Conservation (phyloP, 30 jellyfish, hydroid and myxozoan genomes). For the Pseudorhiza aurosa region DNA sequence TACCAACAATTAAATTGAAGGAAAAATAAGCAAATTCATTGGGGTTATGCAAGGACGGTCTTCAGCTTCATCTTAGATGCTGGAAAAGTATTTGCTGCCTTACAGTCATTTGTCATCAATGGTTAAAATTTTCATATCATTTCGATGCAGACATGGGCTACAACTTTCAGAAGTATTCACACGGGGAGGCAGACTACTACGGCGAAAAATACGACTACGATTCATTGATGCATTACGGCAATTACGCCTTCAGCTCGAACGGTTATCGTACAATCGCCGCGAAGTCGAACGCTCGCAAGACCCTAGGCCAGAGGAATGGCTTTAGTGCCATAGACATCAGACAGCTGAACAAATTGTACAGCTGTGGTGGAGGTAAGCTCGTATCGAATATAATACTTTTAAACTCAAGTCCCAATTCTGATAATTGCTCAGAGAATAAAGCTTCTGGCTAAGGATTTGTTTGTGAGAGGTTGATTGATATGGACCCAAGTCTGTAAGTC, state of each 20-base stretch:
- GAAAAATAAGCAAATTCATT: not conserved
- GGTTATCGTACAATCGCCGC: constrained; percentile 22
- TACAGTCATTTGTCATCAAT: no score
- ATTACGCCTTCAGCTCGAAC: constrained; percentile 32
- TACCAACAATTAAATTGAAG: not conserved
- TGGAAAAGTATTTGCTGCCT: no score
- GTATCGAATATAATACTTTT: no score
- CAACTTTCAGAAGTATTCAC: constrained; percentile 60
- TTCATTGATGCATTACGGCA: constrained; percentile 65
- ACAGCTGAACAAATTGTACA: constrained; percentile 45
- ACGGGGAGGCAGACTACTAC: constrained; percentile 68
- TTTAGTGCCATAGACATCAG: constrained; percentile 45
- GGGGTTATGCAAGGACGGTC: no score
- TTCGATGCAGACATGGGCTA: constrained; percentile 7
- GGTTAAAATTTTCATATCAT: not conserved
- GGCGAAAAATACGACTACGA: constrained; percentile 65
- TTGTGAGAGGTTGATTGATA: no score
- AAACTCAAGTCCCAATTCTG: no score
- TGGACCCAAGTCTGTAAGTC: no score
- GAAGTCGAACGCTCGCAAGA: not conserved
- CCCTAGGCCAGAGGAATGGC: constrained; percentile 34
- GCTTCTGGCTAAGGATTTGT: no score
- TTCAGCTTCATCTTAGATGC: no score
- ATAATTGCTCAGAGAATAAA: no score
- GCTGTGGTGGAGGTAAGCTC: constrained; percentile 15